Base-by-base conservation (phyloP, 2,888 invertebrate species). In the Junonia oenone region DNA sequence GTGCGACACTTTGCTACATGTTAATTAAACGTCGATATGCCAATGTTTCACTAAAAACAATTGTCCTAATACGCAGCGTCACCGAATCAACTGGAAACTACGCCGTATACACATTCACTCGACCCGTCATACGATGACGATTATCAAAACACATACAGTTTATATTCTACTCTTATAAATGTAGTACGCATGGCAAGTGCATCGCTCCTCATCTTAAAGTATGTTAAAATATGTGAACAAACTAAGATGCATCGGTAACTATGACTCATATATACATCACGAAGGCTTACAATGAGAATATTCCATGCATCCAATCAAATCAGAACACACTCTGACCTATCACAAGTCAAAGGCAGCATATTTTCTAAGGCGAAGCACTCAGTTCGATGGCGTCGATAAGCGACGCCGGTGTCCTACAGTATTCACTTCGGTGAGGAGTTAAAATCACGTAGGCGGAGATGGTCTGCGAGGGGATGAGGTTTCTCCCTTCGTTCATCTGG, bases 401-500 rank as follows among this genome's bases (percentile, higher is more conserved):
- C 65, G 62, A 56, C 56, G 64, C 58, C 62, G 40, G 45, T 51
- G 49, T 27, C 51, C 15, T 27, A 54, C 38, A 51, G 45, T 60
- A 59, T 64, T 86, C 87, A 86, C 77, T 83, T 83, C 63, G 84
- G 73, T 51, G 83, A 78, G 29, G 81, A 65, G 63, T 80, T 80
- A 51, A 81, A 71, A 63, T 84, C 82, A 58, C 83, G 81, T 54
- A 83, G 72, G 62, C 81, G 84, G 55, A 86, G 68, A 48, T 81
- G 81, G 59, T 84, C 82, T 29, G 80, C 78, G 26, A 86, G 72
- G 1, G 86, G 83, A 59, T 83, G 85, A 51, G 77, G 51, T 27
- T 60, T 68, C n/a, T 71, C 75, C 29, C 71, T 66, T 53, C 73
- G 63, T 56, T 82, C 80, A 59, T 83, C 81, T 15, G 89, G 86